These are phyloP conservation scores for Craniophora ligustri DNA, from an alignment of 2,888 invertebrate species.

Conservation along the genomic window DNA sequence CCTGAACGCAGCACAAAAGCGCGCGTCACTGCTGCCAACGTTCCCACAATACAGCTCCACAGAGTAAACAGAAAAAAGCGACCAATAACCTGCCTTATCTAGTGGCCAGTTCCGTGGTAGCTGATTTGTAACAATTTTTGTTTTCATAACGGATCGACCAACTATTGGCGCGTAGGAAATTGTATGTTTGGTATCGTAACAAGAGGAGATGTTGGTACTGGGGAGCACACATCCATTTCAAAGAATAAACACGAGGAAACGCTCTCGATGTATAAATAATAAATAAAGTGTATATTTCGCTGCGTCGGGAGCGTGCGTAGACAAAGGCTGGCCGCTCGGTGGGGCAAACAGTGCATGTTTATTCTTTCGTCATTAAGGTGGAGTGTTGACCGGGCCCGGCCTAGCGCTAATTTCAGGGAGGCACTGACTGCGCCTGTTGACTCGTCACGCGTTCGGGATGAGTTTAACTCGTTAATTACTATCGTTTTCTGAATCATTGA, in stretches of 20 bases:
- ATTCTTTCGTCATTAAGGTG: constrained; percentile 84
- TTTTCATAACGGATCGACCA: constrained; percentile 74
- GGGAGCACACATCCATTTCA: constrained; percentile 83
- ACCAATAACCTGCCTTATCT: constrained; percentile 71
- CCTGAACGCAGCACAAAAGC: constrained; percentile 66
- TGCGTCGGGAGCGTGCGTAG: constrained; percentile 79
- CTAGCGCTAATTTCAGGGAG: constrained; percentile 82
- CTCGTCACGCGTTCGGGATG: constrained; percentile 60
- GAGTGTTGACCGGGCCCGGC: constrained; percentile 77
- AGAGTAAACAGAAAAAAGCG: constrained; percentile 71
- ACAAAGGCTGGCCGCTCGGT: constrained; percentile 78
- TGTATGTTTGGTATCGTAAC: constrained; percentile 66
- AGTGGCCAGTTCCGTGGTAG: constrained; percentile 65
- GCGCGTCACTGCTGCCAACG: constrained; percentile 63
- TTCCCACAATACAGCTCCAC: constrained; percentile 64
- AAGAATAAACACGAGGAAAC: constrained; percentile 83
- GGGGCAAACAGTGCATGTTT: constrained; percentile 81
- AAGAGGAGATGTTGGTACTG: constrained; percentile 61
- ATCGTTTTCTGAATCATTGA: constrained; percentile 14
- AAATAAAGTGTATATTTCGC: constrained; percentile 84
- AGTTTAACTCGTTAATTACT: constrained; percentile 46
- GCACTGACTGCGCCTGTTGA: constrained; percentile 67
- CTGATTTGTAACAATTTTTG: constrained; percentile 69
- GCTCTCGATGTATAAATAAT: constrained; percentile 86
- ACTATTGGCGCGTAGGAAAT: constrained; percentile 71